Percentiles rank a stretch among this genome's conserved stretches.
These are phyloP conservation scores for Cryptus armator DNA, from an alignment of 2,888 invertebrate species.

Conservation along the genomic window DNA sequence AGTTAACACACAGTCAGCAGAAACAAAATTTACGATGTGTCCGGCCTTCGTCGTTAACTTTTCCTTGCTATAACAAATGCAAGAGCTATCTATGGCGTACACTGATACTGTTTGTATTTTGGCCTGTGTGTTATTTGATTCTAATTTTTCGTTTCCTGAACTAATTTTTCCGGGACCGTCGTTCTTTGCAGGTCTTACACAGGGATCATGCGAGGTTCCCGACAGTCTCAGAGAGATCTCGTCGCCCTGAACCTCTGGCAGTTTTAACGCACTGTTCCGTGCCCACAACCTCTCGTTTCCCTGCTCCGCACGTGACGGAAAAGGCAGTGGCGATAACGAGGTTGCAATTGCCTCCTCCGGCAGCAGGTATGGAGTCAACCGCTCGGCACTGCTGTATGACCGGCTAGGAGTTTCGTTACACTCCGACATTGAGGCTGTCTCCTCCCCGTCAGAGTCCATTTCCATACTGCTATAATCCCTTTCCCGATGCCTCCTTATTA, in stretches of 20 bases:
- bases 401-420: slow-evolving; percentile 28
- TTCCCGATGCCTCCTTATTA: slow-evolving; percentile 27
- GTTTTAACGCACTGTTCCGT: background rate
- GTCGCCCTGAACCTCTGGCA: background rate
- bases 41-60: slow-evolving; percentile 16
- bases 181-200: slow-evolving; percentile 14
- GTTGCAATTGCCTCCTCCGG: slow-evolving; percentile 29
- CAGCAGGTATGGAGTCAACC: slow-evolving; percentile 26
- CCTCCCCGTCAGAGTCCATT: slow-evolving; percentile 9
- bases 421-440: background rate
- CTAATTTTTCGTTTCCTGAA: background rate
- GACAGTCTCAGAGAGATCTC: background rate
- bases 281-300: background rate
- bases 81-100: slow-evolving; percentile 7
- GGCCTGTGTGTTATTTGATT: background rate
- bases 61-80: slow-evolving; percentile 32
- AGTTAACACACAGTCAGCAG: slow-evolving; percentile 29
- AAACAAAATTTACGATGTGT: slow-evolving; percentile 26
- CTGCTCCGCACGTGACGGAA: slow-evolving; percentile 3
- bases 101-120: background rate
- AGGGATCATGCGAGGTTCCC: background rate
- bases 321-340: slow-evolving; percentile 33
- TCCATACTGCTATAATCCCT: background rate
- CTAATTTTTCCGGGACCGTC: background rate
- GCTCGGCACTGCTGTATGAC: slow-evolving; percentile 35